Percentiles rank a stretch among this genome's conserved stretches.
phyloP scores from a whole-genome alignment of 2,797 vertebrate genomes.

The Pachyuromys duprasi region DNA sequence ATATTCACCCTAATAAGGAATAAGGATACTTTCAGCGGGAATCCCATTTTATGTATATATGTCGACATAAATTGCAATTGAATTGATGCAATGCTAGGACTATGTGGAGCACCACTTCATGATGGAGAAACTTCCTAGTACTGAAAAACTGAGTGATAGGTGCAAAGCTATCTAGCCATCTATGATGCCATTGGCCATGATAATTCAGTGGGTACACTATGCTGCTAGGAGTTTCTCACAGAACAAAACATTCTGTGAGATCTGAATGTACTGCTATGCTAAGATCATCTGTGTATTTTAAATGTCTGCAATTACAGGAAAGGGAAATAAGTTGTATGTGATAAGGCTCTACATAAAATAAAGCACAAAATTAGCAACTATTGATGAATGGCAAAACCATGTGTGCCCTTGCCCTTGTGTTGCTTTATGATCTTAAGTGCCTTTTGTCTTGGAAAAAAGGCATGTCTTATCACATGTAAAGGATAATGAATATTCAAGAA shows the following conservation, averaged over 20 bases:
- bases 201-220: background rate
- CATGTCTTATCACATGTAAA: background rate
- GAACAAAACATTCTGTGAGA: background rate
- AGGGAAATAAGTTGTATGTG: background rate
- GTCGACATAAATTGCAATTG: background rate
- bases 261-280: background rate
- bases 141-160: background rate
- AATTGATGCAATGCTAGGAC: background rate
- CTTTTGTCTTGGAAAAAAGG: background rate
- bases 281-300: background rate
- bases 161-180: background rate
- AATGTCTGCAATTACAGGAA: background rate
- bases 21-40: background rate
- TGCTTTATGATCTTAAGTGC: background rate
- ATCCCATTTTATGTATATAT: background rate
- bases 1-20: background rate
- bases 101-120: background rate
- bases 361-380: background rate
- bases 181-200: fast-evolving
- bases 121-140: background rate
- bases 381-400: background rate
- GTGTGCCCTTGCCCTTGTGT: background rate
- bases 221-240: background rate
- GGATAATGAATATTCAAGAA: background rate
- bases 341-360: background rate